Evolutionary conservation across 2,113 vertebrate genomes (phyloP).

Genomic region (Pterophyllum scalare): DNA sequence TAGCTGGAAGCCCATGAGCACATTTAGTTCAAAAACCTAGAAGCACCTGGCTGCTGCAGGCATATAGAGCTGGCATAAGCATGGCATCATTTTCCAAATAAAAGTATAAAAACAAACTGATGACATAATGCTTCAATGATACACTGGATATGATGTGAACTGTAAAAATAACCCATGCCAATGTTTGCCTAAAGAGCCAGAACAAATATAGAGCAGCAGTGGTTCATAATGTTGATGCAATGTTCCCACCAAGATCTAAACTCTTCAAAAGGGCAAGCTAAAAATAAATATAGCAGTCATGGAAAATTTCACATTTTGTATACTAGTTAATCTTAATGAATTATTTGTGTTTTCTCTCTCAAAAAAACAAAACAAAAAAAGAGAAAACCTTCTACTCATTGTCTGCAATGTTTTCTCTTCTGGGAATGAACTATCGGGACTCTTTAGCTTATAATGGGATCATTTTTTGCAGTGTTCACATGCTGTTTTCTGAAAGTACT

Average conservation of each 20-base stretch:
- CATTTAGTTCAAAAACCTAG: neutral
- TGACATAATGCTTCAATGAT: neutral
- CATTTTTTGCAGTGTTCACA: neutral
- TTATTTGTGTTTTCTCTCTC: neutral
- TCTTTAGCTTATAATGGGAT: neutral
- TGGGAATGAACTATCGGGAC: no score
- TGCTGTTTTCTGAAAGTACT: neutral
- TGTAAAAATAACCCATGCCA: neutral
- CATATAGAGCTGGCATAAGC: neutral
- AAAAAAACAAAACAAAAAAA: neutral
- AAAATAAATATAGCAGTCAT: neutral
- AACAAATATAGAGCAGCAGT: neutral
- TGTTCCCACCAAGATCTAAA: no score
- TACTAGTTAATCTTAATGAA: neutral
- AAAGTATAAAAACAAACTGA: neutral
- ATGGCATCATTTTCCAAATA: constrained; percentile 52
- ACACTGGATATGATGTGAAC: neutral
- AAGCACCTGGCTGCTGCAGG: constrained; percentile 35
- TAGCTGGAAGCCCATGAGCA: neutral
- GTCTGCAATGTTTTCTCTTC: neutral
- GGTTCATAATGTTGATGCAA: neutral
- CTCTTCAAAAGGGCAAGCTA: neutral
- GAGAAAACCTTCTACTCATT: neutral
- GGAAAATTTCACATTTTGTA: neutral
- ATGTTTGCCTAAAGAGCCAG: constrained; percentile 37